A percentile compares a stretch with the other conserved stretches of the same genome.
These are phyloP conservation scores for Xenopus petersii DNA, from an alignment of 2,797 vertebrate species.

Conservation along the genomic window DNA sequence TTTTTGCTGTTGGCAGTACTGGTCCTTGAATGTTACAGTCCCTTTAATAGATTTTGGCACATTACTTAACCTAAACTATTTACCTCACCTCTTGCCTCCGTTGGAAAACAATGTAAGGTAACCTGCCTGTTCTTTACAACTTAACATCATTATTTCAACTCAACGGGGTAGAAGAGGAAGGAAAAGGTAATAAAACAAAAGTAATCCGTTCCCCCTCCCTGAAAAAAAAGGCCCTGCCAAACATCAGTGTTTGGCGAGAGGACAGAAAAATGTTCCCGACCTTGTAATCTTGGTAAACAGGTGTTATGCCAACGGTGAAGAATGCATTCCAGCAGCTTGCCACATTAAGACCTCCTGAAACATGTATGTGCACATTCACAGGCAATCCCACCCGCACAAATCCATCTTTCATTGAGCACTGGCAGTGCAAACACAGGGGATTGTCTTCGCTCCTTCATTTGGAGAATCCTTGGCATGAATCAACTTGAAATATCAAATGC, in stretches of 20 bases:
- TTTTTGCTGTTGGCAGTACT: too few relatives aligned
- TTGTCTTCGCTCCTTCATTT: not conserved
- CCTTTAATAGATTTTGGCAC: too few relatives aligned
- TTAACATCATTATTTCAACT: not conserved
- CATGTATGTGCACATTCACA: slow-evolving; percentile 34
- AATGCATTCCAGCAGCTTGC: slow-evolving; percentile 30
- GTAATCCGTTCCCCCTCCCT: slow-evolving; percentile 11
- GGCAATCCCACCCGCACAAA: not conserved
- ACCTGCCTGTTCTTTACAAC: slow-evolving; percentile 1
- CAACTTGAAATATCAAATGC: slow-evolving; percentile 18
- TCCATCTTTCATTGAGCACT: slow-evolving; percentile 15
- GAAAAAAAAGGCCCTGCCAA: slow-evolving; percentile 23
- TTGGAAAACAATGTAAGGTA: too few relatives aligned
- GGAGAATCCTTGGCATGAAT: slow-evolving; percentile 23
- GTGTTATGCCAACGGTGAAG: slow-evolving; percentile 43
- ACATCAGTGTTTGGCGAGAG: slow-evolving; percentile 30
- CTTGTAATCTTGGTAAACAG: slow-evolving; percentile 44
- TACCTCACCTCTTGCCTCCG: too few relatives aligned
- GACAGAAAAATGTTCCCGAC: slow-evolving; percentile 41
- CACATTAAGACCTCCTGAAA: slow-evolving; percentile 11
- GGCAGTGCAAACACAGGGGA: not conserved
- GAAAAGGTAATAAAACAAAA: slow-evolving; percentile 20
- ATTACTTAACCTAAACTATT: too few relatives aligned
- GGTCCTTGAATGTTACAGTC: too few relatives aligned
- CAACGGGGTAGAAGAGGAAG: not conserved